A percentile compares a stretch with the other conserved stretches of the same genome.
Evolutionary conservation across 2,113 vertebrate genomes (phyloP).

Genomic region (Equus quagga): DNA sequence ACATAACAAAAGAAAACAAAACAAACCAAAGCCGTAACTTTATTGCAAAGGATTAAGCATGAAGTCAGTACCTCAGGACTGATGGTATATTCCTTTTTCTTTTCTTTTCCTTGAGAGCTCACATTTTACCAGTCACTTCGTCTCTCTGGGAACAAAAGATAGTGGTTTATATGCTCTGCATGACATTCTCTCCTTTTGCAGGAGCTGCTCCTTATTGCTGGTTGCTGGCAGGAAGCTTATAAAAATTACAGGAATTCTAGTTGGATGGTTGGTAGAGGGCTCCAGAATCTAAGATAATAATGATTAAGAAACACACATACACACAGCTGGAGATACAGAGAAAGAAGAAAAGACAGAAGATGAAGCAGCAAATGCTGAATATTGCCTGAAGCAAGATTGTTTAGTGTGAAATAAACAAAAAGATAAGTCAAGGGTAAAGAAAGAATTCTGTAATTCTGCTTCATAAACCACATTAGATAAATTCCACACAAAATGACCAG

Average conservation of each 20-base stretch:
- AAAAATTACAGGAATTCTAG: not conserved
- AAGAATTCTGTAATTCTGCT: not conserved
- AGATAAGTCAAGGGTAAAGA: not conserved
- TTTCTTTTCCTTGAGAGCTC: not conserved
- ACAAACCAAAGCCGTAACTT: not conserved
- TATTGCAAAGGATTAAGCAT: not conserved
- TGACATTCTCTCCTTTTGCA: not conserved
- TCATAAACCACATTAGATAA: not conserved
- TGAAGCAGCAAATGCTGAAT: not conserved
- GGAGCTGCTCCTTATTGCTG: not conserved
- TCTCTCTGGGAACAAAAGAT: not conserved
- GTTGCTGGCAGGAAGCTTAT: not conserved
- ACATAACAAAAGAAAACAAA: not conserved
- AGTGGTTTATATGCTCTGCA: not conserved
- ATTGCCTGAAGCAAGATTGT: not conserved
- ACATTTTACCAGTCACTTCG: not conserved
- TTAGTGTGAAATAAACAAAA: constrained; percentile 25
- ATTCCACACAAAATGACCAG: not conserved
- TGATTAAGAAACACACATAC: not conserved
- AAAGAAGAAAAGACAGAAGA: not conserved
- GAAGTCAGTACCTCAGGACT: not conserved
- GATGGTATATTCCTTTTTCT: not conserved
- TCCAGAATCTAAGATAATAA: constrained; percentile 43
- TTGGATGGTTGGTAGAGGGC: not conserved
- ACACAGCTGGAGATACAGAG: not conserved